Base-by-base conservation (phyloP, 2,113 vertebrate genomes). In the Xyliphius kryptos region DNA sequence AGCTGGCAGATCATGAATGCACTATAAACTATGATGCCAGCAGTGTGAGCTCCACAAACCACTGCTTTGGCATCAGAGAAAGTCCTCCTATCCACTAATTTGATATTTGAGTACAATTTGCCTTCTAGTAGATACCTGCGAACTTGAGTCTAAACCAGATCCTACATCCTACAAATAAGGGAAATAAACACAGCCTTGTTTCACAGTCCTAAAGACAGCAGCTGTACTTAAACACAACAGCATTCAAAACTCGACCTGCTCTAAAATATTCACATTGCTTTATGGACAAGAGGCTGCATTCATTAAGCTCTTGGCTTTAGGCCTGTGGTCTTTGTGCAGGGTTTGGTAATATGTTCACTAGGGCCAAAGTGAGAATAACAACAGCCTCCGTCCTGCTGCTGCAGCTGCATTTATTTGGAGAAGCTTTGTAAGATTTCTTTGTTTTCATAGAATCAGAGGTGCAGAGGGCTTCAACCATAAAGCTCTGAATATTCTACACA, bases 101-200 rank as follows among this genome's bases (percentile, higher is more conserved):
- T 20, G 2, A 1, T 17, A 21, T 13, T 40, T 21, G 21, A 14
- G 36, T 16, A 22, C 38, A 53, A 12, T 37, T 19, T 15, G 17
- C 38, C 26, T 53, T n/a, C 14, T 22, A 62, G 56, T 41, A 16
- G n/a, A 47, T 46, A 73, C 66, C 16, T 41, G 71, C 58, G 63
- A 17, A 13, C 51, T 66, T 68, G 56, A 62, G 71, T 43, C 46
- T 32, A 38, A 69, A 47, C 71, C 66, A 69, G 66, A 55, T 61
- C 21, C 61, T 60, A n/a, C 19, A 10, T 36, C n/a, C n/a, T n/a
- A n/a, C n/a, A n/a, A n/a, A 12, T 40, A 50, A 61, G 20, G 43
- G 56, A 32, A 41, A 46, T 57, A 50, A 58, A 46, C 63, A 57
- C 54, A 62, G 32, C 49, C 51, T 47, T 14, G 37, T n/a, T 15